Base-by-base conservation (phyloP, 2,113 vertebrate species). In the Tautogolabrus adspersus region DNA sequence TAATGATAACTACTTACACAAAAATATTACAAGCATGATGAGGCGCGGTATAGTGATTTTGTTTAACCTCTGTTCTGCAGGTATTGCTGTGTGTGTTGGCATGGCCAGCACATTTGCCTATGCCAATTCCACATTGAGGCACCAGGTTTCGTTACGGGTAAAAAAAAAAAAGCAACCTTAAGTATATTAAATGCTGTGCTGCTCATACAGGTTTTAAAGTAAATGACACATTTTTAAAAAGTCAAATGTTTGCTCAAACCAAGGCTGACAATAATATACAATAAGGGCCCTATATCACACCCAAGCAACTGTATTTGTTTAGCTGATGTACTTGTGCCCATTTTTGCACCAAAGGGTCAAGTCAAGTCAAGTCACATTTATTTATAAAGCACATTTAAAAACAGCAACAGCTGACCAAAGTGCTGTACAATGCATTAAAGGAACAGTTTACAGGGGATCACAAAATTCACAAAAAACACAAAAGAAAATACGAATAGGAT, bases 21-120 rank as follows among this genome's bases (percentile, higher is more conserved):
- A 46, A 22, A 51, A 11, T 12, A 22, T 18, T 10, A n/a, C 16
- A 26, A 21, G 6, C 34, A 42, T 3, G 10, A 21, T 12, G 10
- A 1, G 2, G 15, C 59, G 2, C 49, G 54, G 18, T 62, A 38
- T 19, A 9, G 12, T 88, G 26, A 82, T 49, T 9, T 18, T 74
- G 26, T 56, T 56, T 37, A 42, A 5, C 58, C 11, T 86, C 21
- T 87, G 26, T 68, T 71, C 69, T 26, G 0, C 94, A 99, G 98
- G 98, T 65, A 98, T 99, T 30, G 96, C 97, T 0, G 94, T 99
- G 67, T 98, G 97, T 82, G 95, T 98, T 6, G 98, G 98, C 37
- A 96, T 99, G 98, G 96, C 96, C 91, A 96, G 97, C 93, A 98
- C 98, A 0, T 99, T 99, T 2, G 95, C 97, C 16, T 99, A 97